Evolutionary conservation across 2,113 vertebrate genomes (phyloP).

Genomic region (Pterocles gutturalis): DNA sequence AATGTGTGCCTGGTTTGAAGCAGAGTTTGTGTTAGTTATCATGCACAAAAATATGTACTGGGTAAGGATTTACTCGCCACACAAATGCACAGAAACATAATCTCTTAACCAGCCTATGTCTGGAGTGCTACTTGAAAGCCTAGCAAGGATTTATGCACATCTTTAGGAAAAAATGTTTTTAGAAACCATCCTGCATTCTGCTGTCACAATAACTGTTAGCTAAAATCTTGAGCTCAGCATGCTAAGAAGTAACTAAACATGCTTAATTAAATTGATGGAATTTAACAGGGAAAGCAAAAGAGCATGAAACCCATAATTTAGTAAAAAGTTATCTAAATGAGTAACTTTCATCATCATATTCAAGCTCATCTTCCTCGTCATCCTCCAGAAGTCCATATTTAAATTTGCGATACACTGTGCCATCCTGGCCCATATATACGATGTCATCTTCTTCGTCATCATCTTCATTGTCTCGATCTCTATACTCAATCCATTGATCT

Average conservation of each 20-base stretch:
- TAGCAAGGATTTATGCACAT: neutral
- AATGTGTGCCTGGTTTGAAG: neutral
- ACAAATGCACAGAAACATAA: neutral
- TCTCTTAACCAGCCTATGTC: neutral
- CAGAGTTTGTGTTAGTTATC: neutral
- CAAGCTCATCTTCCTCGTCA: slow-evolving; percentile 86
- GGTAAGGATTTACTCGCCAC: neutral
- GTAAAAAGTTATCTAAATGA: slow-evolving; percentile 77
- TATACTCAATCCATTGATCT: slow-evolving; percentile 83
- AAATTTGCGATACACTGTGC: slow-evolving; percentile 91
- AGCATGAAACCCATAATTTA: neutral
- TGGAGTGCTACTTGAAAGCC: neutral
- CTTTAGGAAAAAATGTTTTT: neutral
- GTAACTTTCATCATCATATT: slow-evolving; percentile 93
- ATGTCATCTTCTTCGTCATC: slow-evolving; percentile 88
- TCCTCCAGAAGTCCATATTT: slow-evolving; percentile 89
- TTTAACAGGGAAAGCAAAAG: neutral
- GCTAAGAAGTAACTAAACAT: neutral
- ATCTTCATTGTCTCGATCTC: slow-evolving; percentile 78
- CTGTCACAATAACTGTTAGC: neutral
- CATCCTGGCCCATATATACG: slow-evolving; percentile 93
- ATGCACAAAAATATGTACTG: neutral
- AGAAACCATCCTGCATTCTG: neutral
- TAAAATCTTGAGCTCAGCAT: neutral
- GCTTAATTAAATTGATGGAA: neutral